phyloP scores from a whole-genome alignment of 2,888 invertebrate species.

The Philereme vetulata region DNA sequence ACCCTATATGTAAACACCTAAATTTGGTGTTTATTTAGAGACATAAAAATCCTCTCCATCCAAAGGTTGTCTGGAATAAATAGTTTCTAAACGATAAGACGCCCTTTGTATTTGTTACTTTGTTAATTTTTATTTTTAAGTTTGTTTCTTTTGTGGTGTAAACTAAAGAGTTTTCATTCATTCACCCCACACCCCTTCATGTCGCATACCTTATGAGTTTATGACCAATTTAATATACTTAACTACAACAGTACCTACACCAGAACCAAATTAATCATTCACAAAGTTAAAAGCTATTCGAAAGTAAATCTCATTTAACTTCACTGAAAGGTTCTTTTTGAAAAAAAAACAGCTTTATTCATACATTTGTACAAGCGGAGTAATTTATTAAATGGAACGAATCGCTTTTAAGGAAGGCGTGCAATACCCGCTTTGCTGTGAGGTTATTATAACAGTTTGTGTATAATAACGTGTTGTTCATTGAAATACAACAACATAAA shows the following conservation, averaged over 20 bases:
- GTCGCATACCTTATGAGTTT: too few species aligned
- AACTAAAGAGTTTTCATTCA: too few species aligned
- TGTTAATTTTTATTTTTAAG: too few species aligned
- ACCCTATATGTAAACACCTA: too few species aligned
- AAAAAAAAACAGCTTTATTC: constrained; percentile 44
- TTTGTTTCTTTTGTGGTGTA: too few species aligned
- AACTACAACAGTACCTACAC: constrained; percentile 2
- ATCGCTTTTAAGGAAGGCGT: constrained; percentile 23
- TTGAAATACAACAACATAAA: too few species aligned
- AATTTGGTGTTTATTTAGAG: too few species aligned
- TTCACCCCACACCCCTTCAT: too few species aligned
- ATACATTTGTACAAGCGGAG: constrained; percentile 54
- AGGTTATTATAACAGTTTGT: background rate
- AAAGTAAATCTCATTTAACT: constrained; percentile 12
- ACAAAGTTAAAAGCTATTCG: constrained; percentile 14
- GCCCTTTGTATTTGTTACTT: too few species aligned
- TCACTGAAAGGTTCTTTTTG: constrained; percentile 7
- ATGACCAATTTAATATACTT: background rate
- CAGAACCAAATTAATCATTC: constrained; percentile 5
- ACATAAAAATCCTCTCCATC: too few species aligned
- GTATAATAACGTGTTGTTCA: too few species aligned
- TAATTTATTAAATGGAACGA: constrained; percentile 65
- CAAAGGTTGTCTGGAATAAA: background rate
- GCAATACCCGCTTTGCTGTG: background rate
- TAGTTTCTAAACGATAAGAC: too few species aligned